Conservation (phyloP, 1,140 invertebrate genomes). For the fruit fly (Drosophila melanogaster) region DNA sequence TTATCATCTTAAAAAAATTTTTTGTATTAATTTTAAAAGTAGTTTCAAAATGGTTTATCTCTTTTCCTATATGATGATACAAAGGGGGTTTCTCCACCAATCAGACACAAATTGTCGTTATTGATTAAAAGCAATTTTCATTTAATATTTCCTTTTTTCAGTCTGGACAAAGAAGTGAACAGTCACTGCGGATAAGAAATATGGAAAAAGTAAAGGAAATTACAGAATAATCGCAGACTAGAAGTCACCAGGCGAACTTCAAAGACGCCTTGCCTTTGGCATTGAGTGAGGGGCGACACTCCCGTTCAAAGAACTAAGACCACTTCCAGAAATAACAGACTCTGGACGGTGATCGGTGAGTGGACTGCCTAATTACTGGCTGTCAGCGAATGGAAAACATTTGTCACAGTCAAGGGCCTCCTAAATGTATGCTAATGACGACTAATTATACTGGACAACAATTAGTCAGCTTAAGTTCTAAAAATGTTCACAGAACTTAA, state of each 20-base stretch:
- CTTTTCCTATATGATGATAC: not conserved
- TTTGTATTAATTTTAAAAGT: not conserved
- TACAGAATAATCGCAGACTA: constrained; percentile 38
- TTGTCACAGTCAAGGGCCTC: constrained; percentile 62
- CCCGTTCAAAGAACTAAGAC: constrained; percentile 6
- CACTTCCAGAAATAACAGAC: constrained; percentile 21
- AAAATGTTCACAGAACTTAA: too few relatives aligned
- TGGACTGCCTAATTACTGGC: constrained; percentile 46
- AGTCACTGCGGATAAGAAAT: constrained; percentile 13
- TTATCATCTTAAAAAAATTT: not conserved
- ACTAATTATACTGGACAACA: constrained; percentile 55
- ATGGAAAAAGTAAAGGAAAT: constrained; percentile 45
- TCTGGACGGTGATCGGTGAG: constrained; percentile 60
- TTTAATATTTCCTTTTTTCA: constrained; percentile 17
- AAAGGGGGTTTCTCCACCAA: not conserved
- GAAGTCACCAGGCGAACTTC: constrained; percentile 34
- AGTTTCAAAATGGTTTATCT: too few relatives aligned
- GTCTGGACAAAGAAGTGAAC: constrained; percentile 34
- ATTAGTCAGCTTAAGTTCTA: constrained; percentile 34
- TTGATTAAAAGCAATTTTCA: constrained; percentile 34
- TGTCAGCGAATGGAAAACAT: constrained; percentile 52
- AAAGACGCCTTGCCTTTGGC: constrained; percentile 35
- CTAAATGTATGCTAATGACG: constrained; percentile 55
- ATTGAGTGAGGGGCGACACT: constrained; percentile 7
- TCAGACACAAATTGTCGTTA: constrained; percentile 22